These are phyloP conservation scores for Lindbergichthys nudifrons DNA, from an alignment of 2,797 vertebrate genomes.

Conservation along the genomic window DNA sequence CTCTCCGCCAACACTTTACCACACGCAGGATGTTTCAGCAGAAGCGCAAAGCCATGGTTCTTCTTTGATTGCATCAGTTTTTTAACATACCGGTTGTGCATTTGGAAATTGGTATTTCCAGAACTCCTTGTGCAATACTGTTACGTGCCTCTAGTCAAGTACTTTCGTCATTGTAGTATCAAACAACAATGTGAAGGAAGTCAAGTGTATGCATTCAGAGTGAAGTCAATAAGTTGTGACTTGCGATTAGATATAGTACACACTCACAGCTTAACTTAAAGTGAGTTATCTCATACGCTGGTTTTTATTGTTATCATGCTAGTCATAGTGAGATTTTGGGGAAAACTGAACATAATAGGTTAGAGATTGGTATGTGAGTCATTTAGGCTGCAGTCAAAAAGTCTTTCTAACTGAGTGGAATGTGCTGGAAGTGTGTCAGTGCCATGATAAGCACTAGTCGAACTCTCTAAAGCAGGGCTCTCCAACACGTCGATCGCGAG, in stretches of 20 bases:
- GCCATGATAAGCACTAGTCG: too few species aligned
- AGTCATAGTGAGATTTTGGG: background rate
- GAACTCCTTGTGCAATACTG: constrained; percentile 36
- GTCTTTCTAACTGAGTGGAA: too few species aligned
- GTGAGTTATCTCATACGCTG: background rate
- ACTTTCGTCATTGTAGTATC: background rate
- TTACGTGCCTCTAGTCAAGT: background rate
- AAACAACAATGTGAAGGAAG: background rate
- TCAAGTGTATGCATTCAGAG: background rate
- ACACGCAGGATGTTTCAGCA: constrained; percentile 50
- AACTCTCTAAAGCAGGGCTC: too few species aligned
- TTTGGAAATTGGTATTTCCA: constrained; percentile 52
- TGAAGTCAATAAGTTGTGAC: background rate
- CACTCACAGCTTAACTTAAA: background rate
- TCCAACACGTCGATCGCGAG: too few species aligned
- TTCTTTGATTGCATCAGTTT: constrained; percentile 54
- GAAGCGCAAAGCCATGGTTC: background rate
- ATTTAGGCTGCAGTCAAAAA: background rate
- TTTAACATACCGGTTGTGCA: constrained; percentile 17
- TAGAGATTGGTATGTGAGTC: background rate
- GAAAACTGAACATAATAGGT: constrained; percentile 1
- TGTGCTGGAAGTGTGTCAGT: too few species aligned
- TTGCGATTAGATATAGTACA: background rate
- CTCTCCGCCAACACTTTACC: constrained; percentile 16
- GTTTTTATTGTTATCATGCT: constrained; percentile 3